Evolutionary conservation across 2,113 vertebrate genomes (phyloP), one percentile per base, ranked within the genome.

Genomic region (Hippolais icterina): DNA sequence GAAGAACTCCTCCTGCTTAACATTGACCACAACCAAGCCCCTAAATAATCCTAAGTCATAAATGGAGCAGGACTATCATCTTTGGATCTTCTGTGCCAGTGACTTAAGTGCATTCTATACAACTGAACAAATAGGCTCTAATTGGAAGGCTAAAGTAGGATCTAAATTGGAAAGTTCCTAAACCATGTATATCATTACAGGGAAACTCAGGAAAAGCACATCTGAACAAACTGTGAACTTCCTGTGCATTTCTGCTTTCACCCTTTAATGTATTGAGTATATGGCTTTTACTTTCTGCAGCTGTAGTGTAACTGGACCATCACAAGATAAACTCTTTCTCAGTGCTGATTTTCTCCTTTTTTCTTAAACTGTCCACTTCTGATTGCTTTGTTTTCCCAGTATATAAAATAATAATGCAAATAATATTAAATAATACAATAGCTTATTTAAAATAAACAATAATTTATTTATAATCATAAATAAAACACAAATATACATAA

Each of bases 21-120:
- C 4, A 31, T 6, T 0, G 0, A 41, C 57, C 19, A 20, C n/a
- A 83, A 5, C 21, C 61, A 60, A 56, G 27, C 23, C 13, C 66
- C 33, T 57, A 42, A 42, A 66, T 5, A 9, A 23, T 65, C 46
- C 19, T 3, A 42, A 88, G 63, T 63, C 18, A 21, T 60, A 65
- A 79, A 52, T 33, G n/a, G 76, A 89, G 60, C 50, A 79, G 42
- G 72, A 5, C 8, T 47, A 5, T 16, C 37, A 37, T 64, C 19
- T 72, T 83, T 60, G 68, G 41, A 22, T 4, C 46, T 28, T 29
- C 46, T 69, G 29, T 72, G 27, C 35, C 35, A 25, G 68, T 63
- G 56, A 31, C 27, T 28, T 28, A 22, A 75, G 44, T 78, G 46
- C 28, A 10, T 9, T 66, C 44, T 66, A 0, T 5, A 2, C n/a